These are phyloP conservation scores for Balaenoptera acutorostrata DNA, from an alignment of 2,113 vertebrate species.

Conservation along the genomic window DNA sequence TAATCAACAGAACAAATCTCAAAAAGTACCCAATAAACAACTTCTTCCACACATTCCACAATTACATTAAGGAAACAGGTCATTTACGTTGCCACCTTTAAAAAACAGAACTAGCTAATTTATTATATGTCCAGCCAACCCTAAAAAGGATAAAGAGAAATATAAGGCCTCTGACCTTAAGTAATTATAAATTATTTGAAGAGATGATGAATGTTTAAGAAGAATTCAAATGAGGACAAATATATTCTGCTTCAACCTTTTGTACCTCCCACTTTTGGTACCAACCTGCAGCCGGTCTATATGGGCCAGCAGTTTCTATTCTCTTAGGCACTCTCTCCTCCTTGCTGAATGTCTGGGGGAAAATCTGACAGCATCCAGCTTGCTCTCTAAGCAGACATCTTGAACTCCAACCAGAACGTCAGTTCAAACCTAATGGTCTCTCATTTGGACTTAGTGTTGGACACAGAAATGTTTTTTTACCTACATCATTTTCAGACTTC, in stretches of 20 bases:
- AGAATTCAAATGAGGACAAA: constrained; percentile 3
- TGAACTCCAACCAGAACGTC: background rate
- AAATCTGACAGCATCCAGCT: background rate
- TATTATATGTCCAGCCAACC: background rate
- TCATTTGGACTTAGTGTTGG: background rate
- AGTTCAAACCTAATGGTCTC: background rate
- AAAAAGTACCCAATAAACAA: background rate
- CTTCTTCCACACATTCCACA: background rate
- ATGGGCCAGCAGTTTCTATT: background rate
- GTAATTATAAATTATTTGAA: constrained; percentile 26
- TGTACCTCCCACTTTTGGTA: background rate
- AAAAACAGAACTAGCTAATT: background rate
- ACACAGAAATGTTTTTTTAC: background rate
- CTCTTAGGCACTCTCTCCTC: background rate
- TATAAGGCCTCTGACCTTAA: background rate
- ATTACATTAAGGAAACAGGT: background rate
- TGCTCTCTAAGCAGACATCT: background rate
- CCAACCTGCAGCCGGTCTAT: background rate
- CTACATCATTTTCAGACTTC: background rate
- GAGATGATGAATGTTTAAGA: background rate
- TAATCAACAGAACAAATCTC: background rate
- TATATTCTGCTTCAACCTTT: background rate
- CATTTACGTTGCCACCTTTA: background rate
- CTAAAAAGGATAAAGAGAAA: constrained; percentile 14
- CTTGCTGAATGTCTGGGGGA: background rate